phyloP scores from a whole-genome alignment of 2,797 vertebrate species.

The Leuciscus waleckii region DNA sequence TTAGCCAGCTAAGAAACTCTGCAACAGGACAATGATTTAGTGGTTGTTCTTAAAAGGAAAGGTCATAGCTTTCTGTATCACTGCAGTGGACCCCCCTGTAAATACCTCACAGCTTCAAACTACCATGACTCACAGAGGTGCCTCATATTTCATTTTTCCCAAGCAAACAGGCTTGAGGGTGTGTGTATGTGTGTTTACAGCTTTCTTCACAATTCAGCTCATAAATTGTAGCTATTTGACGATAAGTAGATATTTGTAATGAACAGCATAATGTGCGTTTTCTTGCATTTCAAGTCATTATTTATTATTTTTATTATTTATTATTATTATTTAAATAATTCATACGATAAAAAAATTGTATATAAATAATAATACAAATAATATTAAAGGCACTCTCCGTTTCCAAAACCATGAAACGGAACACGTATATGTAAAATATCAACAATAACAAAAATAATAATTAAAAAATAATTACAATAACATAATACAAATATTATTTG shows the following conservation, averaged over 20 bases:
- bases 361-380: neutral
- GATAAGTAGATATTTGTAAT: conserved; percentile 10
- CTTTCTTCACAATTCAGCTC: conserved; percentile 10
- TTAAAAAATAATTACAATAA: neutral
- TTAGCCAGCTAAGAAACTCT: conserved; percentile 71
- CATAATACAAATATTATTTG: neutral
- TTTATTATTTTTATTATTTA: neutral
- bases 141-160: conserved; percentile 49
- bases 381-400: neutral
- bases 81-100: conserved; percentile 69
- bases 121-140: conserved; percentile 39
- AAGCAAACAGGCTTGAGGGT: conserved; percentile 38
- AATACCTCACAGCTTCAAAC: conserved; percentile 54
- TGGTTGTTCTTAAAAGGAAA: conserved; percentile 70
- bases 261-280: neutral
- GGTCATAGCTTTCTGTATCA: conserved; percentile 75
- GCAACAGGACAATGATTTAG: conserved; percentile 79
- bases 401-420: neutral
- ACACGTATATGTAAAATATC: neutral
- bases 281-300: neutral
- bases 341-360: neutral
- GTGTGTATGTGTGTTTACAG: conserved; percentile 1
- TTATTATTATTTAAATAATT: neutral
- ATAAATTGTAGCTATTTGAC: conserved; percentile 5
- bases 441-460: neutral